Conservation (phyloP, 2,888 invertebrate species). For the Neoscelio sp. region DNA sequence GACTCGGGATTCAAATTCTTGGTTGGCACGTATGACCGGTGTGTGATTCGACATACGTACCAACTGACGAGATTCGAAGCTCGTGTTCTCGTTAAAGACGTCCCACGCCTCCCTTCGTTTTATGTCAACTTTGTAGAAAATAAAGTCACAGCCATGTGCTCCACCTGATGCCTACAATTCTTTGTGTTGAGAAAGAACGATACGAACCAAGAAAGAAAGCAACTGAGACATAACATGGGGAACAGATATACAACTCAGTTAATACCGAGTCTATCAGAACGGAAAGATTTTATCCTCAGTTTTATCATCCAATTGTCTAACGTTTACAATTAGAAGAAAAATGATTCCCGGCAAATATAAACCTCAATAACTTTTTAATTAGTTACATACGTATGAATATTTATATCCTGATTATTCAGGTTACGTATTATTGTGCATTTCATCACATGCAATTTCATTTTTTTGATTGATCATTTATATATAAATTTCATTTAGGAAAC, state of each 20-base stretch:
- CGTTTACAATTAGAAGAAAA: conserved; percentile 39
- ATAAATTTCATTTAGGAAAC: too few relatives aligned
- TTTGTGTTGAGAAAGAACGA: conserved; percentile 19
- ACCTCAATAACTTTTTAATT: conserved; percentile 45
- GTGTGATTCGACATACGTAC: conserved; percentile 70
- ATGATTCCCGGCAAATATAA: conserved; percentile 41
- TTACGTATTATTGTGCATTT: too few relatives aligned
- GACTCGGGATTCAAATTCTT: conserved; percentile 73
- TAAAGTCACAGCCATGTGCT: conserved; percentile 39
- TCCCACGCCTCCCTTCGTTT: conserved; percentile 61
- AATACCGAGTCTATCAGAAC: conserved; percentile 62
- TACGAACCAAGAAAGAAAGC: conserved; percentile 33
- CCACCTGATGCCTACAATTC: conserved; percentile 43
- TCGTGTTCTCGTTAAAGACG: conserved; percentile 67
- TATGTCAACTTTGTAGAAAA: conserved; percentile 59
- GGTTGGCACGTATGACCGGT: conserved; percentile 78
- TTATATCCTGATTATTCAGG: conserved; percentile 2
- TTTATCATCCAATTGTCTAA: conserved; percentile 61
- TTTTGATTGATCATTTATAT: too few relatives aligned
- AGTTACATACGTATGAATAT: conserved; percentile 18
- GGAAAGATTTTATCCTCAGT: conserved; percentile 61
- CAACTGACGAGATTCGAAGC: conserved; percentile 71
- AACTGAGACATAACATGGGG: conserved; percentile 54
- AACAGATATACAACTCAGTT: conserved; percentile 53
- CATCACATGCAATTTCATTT: too few relatives aligned